Conservation (phyloP, 2,888 invertebrate genomes). For the Habrosyne pyritoides region DNA sequence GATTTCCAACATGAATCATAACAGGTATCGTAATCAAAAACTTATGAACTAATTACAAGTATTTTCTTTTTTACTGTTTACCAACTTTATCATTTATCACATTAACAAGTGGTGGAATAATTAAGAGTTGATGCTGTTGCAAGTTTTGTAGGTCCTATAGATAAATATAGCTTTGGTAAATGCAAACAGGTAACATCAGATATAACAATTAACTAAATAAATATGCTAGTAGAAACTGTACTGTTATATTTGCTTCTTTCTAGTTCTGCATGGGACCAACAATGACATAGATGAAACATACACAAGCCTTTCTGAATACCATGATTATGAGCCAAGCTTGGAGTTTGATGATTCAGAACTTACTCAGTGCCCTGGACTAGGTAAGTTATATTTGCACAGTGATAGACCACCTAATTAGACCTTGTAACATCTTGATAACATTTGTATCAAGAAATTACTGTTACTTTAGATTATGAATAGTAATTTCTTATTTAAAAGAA, state of each 20-base stretch:
- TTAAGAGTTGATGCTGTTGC: too few relatives aligned
- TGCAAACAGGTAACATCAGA: too few relatives aligned
- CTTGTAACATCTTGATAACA: not conserved
- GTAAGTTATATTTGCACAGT: constrained; percentile 72
- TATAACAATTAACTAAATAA: not conserved
- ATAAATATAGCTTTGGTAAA: too few relatives aligned
- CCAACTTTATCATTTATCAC: too few relatives aligned
- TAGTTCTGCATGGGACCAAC: constrained; percentile 63
- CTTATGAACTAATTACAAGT: too few relatives aligned
- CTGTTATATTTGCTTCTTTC: not conserved
- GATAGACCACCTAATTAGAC: not conserved
- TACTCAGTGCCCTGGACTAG: constrained; percentile 87
- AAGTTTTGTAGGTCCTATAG: too few relatives aligned
- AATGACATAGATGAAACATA: constrained; percentile 88
- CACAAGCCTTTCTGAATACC: constrained; percentile 94
- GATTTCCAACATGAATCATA: not conserved
- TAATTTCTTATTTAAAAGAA: not conserved
- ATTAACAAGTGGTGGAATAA: too few relatives aligned
- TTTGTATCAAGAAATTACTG: not conserved
- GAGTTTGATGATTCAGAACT: constrained; percentile 98
- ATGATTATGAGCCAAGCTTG: constrained; percentile 97
- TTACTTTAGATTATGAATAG: too few relatives aligned
- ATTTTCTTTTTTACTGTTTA: too few relatives aligned
- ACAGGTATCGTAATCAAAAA: constrained; percentile 15
- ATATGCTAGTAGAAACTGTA: too few relatives aligned